phyloP scores from a whole-genome alignment of 2,888 invertebrate genomes.

The Peribatodes rhomboidaria region DNA sequence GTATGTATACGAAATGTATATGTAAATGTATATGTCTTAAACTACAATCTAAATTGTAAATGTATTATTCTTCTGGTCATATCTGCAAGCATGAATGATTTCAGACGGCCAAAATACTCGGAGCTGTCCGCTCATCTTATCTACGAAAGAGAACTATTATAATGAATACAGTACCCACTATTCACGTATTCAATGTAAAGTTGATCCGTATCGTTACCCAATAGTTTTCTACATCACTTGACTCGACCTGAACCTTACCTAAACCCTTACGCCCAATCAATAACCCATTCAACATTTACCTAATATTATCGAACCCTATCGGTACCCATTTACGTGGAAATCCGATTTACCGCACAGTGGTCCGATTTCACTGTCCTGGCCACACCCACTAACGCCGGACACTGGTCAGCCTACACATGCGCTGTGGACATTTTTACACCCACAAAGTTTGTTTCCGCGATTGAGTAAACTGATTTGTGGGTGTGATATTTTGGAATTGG shows the following conservation, averaged over 20 bases:
- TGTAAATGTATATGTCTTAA: too few species aligned
- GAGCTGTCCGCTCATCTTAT: too few species aligned
- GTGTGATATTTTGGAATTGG: slow-evolving; percentile 30
- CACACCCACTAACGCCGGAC: slow-evolving; percentile 80
- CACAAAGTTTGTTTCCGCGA: slow-evolving; percentile 56
- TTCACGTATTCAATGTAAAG: background rate
- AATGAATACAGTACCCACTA: background rate
- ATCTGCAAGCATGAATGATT: too few species aligned
- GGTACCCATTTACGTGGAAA: slow-evolving; percentile 62
- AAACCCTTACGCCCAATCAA: slow-evolving; percentile 46
- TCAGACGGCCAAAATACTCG: too few species aligned
- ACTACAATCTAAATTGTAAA: too few species aligned
- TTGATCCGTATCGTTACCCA: slow-evolving; percentile 42
- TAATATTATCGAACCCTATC: slow-evolving; percentile 70
- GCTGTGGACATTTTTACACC: slow-evolving; percentile 71
- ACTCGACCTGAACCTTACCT: slow-evolving; percentile 45
- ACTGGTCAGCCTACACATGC: slow-evolving; percentile 82
- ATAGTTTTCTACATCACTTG: slow-evolving; percentile 37
- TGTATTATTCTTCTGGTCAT: too few species aligned
- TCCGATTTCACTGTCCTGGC: slow-evolving; percentile 58
- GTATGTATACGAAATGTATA: too few species aligned
- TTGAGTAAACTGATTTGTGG: slow-evolving; percentile 43
- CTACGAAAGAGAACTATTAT: background rate
- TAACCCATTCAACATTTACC: slow-evolving; percentile 48
- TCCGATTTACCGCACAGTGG: slow-evolving; percentile 53